These are phyloP conservation scores for Rhinophrynus dorsalis DNA, from an alignment of 2,797 vertebrate species.

Conservation along the genomic window DNA sequence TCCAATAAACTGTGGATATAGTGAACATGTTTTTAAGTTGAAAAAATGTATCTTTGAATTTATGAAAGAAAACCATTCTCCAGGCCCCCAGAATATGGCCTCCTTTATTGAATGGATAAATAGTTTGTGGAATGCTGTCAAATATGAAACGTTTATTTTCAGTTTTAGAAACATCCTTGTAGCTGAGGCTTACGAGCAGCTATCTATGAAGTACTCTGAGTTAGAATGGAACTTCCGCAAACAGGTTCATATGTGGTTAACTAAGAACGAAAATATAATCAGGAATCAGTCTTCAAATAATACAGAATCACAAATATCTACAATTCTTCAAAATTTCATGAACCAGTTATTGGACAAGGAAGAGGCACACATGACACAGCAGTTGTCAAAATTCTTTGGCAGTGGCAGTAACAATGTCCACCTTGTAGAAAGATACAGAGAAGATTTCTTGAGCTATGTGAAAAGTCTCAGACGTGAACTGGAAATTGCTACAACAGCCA, in stretches of 20 bases:
- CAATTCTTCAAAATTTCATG: background rate
- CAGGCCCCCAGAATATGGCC: constrained; percentile 57
- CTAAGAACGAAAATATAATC: constrained; percentile 49
- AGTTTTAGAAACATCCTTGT: constrained; percentile 61
- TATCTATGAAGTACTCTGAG: constrained; percentile 63
- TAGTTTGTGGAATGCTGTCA: constrained; percentile 67
- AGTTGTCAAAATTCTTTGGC: background rate
- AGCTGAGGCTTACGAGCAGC: constrained; percentile 62
- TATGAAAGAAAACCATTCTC: constrained; percentile 59
- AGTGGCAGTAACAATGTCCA: background rate
- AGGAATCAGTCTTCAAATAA: constrained; percentile 7
- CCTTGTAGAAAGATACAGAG: background rate
- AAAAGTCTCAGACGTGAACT: background rate
- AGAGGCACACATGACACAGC: background rate
- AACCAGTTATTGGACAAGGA: background rate
- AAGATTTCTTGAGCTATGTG: background rate
- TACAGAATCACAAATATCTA: background rate
- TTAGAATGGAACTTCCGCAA: constrained; percentile 58
- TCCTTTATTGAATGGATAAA: constrained; percentile 68
- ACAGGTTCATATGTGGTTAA: constrained; percentile 63
- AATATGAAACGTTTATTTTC: constrained; percentile 39
- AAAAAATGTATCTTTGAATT: constrained; percentile 71
- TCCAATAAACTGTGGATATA: constrained; percentile 64
- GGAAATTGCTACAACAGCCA: background rate
- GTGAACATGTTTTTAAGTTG: constrained; percentile 65